Evolutionary conservation across 1,140 invertebrate genomes (phyloP), one percentile per base, ranked within the genome.

Genomic region (Laupala kohalensis): DNA sequence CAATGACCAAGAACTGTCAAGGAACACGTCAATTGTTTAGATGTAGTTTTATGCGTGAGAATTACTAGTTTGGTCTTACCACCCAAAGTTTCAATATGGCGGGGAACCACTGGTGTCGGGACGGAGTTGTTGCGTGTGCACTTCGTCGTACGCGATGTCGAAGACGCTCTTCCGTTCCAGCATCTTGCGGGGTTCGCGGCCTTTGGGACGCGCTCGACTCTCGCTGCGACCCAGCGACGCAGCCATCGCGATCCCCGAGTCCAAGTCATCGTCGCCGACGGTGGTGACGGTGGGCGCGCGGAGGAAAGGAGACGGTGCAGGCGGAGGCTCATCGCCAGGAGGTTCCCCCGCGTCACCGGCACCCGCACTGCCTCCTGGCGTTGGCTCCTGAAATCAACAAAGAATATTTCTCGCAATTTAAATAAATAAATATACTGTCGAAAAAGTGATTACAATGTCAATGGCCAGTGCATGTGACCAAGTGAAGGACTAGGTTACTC

Each of bases 131-230:
- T 84, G 84, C 0, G 88, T 89, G 65, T 88, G 85, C 76, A 95
- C 91, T 77, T 94, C 92, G 77, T 92, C 92, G 77, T 95, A 96
- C 3, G 93, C 92, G 74, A 96, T 95, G 0, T 93, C 94, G 76
- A 95, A 96, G n/a, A 96, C 88, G 78, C 93, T 95, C 77, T 95
- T 95, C 81, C 95, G 95, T 76, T 95, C 92, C 25, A 94, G 86
- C 73, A 94, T 88, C 66, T 91, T 88, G 76, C 91, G 78, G 84
- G 75, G 86, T 79, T 76, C 87, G 81, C 74, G 81, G 75, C 76
- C 83, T 80, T 78, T 83, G 77, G 30, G 73, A 64, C 66, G 77
- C n/a, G n/a, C n/a, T n/a, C n/a, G n/a, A 74, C 75, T 71, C 28
- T 75, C 67, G 74, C 75, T 70, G 25, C 76, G 66, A 23, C 74